Evolutionary conservation across 2,797 vertebrate species (phyloP).

Genomic region (Pangasius mekongensis): DNA sequence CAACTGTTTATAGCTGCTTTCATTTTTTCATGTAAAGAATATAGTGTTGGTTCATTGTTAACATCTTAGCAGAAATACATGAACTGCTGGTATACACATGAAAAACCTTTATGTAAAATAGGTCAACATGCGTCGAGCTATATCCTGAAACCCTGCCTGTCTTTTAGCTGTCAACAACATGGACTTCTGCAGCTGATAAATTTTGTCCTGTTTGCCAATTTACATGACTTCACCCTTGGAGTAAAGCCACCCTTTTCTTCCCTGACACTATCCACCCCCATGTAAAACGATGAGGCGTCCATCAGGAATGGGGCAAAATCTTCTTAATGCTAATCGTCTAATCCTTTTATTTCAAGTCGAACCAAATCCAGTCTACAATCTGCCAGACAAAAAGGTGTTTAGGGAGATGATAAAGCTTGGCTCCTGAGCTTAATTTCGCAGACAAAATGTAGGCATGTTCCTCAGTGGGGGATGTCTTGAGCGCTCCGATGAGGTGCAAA

Average conservation of each 20-base stretch:
- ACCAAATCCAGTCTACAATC: conserved; percentile 70
- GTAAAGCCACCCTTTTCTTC: conserved; percentile 45
- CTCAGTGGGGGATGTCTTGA: conserved; percentile 59
- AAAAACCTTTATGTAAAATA: not conserved
- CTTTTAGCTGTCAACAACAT: conserved; percentile 6
- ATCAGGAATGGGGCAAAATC: conserved; percentile 67
- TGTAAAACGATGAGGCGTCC: conserved; percentile 69
- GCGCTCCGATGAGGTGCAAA: conserved; percentile 32
- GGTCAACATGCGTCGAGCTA: not conserved
- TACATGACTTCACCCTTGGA: conserved; percentile 70
- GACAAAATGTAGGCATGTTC: conserved; percentile 70
- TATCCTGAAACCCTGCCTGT: not conserved
- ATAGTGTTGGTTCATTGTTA: not conserved
- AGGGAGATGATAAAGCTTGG: conserved; percentile 67
- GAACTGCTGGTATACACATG: not conserved
- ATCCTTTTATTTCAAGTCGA: conserved; percentile 77
- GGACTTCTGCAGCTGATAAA: conserved; percentile 19
- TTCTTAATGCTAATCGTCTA: conserved; percentile 75
- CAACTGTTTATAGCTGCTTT: not conserved
- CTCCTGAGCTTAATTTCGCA: conserved; percentile 65
- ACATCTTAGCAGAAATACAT: not conserved
- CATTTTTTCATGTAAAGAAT: not conserved
- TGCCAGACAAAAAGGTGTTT: conserved; percentile 73
- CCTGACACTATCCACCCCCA: conserved; percentile 29
- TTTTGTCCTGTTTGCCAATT: conserved; percentile 63